Evolutionary conservation across 1,140 invertebrate genomes (phyloP).

Genomic region (Wiebesia pumilae): DNA sequence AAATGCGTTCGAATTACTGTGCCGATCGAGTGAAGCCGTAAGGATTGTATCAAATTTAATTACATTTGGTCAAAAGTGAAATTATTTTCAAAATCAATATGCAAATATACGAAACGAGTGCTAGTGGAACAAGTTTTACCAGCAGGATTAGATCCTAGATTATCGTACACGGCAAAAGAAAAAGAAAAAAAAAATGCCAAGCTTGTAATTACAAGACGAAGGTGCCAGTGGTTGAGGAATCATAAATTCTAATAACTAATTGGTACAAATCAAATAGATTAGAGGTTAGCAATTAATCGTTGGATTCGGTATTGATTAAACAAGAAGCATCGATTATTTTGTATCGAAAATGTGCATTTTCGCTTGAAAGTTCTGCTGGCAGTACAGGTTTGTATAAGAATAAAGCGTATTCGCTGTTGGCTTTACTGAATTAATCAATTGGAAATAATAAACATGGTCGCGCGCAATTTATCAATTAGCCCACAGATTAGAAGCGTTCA

Average conservation of each 20-base stretch:
- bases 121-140: not conserved
- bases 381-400: not conserved
- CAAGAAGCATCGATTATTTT: not conserved
- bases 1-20: not conserved
- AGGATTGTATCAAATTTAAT: not conserved
- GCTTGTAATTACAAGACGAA: not conserved
- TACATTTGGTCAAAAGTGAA: not conserved
- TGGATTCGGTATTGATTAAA: slow-evolving; percentile 21
- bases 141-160: not conserved
- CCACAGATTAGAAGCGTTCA: slow-evolving; percentile 1
- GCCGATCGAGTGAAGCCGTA: not conserved
- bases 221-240: not conserved
- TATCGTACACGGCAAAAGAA: not conserved
- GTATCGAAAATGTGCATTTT: not conserved
- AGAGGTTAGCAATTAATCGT: slow-evolving; percentile 11
- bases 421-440: not conserved
- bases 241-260: slow-evolving; percentile 4
- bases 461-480: slow-evolving; percentile 27
- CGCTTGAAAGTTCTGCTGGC: not conserved
- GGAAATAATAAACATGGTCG: not conserved
- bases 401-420: not conserved
- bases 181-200: not conserved
- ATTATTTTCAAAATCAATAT: not conserved
- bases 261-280: slow-evolving; percentile 17
- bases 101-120: not conserved